A percentile compares a stretch with the other conserved stretches of the same genome.
Evolutionary conservation across 2,888 invertebrate genomes (phyloP).

Genomic region (Baronia brevicornis): DNA sequence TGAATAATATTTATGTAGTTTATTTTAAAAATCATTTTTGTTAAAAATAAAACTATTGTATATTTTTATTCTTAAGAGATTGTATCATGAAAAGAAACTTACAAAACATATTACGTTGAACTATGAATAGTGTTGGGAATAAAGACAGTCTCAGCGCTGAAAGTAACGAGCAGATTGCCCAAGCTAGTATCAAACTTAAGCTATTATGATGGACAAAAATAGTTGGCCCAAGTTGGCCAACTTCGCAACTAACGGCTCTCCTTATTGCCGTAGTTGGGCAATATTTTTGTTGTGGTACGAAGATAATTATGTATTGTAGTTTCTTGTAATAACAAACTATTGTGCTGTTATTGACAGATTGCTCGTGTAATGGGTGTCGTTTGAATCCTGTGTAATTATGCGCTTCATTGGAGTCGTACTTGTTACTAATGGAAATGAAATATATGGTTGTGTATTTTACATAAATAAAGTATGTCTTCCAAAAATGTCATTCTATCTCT

Average conservation of each 20-base stretch:
- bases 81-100: slow-evolving; percentile 14
- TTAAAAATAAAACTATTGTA: no score
- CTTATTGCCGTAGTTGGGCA: slow-evolving; percentile 70
- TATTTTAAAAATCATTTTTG: no score
- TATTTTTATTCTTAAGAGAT: no score
- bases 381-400: slow-evolving; percentile 12
- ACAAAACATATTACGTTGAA: slow-evolving; percentile 15
- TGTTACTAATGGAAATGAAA: no score
- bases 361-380: slow-evolving; percentile 24
- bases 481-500: no score
- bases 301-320: no score
- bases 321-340: slow-evolving; percentile 55
- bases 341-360: slow-evolving; percentile 46
- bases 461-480: no score
- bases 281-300: slow-evolving; percentile 63
- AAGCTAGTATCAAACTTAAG: slow-evolving; percentile 46
- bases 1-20: no score
- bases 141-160: slow-evolving; percentile 38
- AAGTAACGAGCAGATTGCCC: slow-evolving; percentile 49
- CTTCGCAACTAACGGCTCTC: slow-evolving; percentile 55
- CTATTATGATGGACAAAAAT: slow-evolving; percentile 72
- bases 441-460: no score
- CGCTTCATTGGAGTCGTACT: slow-evolving; percentile 3
- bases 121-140: slow-evolving; percentile 29
- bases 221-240: slow-evolving; percentile 53